Evolutionary conservation across 2,797 vertebrate species (phyloP).

Genomic region (Neosilurus mollespiculum): DNA sequence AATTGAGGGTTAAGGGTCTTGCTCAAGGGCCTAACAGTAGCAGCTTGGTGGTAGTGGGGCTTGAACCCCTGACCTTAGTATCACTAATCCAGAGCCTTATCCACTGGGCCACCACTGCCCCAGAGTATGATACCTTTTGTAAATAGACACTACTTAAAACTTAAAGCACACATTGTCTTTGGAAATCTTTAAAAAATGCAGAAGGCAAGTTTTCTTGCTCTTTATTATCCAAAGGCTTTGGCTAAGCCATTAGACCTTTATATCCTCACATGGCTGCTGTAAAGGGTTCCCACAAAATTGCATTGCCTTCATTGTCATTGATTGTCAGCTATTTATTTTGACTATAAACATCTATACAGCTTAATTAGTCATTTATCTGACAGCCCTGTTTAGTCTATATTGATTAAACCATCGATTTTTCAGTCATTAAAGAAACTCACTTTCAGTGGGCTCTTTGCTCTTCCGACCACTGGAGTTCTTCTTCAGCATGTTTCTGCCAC

Average conservation of each 20-base stretch:
- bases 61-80: too few relatives aligned
- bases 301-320: background rate
- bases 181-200: background rate
- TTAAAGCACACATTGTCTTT: background rate
- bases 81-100: too few relatives aligned
- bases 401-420: slow-evolving; percentile 1
- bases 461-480: slow-evolving; percentile 92
- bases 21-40: too few relatives aligned
- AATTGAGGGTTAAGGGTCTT: too few relatives aligned
- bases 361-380: slow-evolving; percentile 24
- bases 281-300: background rate
- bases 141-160: background rate
- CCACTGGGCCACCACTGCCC: background rate
- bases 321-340: background rate
- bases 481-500: slow-evolving; percentile 94
- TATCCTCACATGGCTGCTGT: background rate
- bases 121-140: background rate
- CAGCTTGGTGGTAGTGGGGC: too few relatives aligned
- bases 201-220: background rate
- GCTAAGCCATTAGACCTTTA: background rate
- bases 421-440: slow-evolving; percentile 75
- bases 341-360: background rate
- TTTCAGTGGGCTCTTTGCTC: slow-evolving; percentile 92
- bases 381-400: slow-evolving; percentile 18
- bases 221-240: background rate